A percentile compares a stretch with the other conserved stretches of the same genome.
Evolutionary conservation across 53 echinoderm and acorn worm species (phyloP).

Genomic region (Crossaster papposus): DNA sequence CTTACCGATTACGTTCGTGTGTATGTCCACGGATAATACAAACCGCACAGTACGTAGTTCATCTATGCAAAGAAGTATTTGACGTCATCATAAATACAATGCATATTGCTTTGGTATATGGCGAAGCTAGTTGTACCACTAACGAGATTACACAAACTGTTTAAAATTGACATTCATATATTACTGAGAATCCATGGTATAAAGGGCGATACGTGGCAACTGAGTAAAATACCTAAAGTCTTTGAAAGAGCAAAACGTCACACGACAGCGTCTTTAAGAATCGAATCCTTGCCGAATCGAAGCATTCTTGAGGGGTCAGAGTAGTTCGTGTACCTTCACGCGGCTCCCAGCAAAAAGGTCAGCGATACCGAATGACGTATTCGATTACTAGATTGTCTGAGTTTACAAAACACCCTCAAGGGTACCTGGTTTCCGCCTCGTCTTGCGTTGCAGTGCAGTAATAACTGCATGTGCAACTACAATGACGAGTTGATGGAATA

Average conservation of each 20-base stretch:
- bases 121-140: no score
- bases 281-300: neutral
- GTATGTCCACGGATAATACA: no score
- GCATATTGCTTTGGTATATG: no score
- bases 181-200: no score
- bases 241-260: neutral
- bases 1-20: no score
- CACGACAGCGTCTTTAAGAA: neutral
- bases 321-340: neutral
- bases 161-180: no score
- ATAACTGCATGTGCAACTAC: neutral
- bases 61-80: no score
- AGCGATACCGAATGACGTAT: neutral
- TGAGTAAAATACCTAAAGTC: neutral
- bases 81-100: no score
- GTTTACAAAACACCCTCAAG: slow-evolving; percentile 1
- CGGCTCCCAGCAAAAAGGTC: neutral
- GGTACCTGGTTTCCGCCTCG: neutral
- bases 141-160: no score
- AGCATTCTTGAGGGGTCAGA: slow-evolving; percentile 1
- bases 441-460: neutral
- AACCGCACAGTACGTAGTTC: no score
- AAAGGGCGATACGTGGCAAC: no score
- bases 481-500: neutral
- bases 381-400: neutral